These are phyloP conservation scores for Melanargia galathea DNA, from an alignment of 2,888 invertebrate species.

Conservation along the genomic window DNA sequence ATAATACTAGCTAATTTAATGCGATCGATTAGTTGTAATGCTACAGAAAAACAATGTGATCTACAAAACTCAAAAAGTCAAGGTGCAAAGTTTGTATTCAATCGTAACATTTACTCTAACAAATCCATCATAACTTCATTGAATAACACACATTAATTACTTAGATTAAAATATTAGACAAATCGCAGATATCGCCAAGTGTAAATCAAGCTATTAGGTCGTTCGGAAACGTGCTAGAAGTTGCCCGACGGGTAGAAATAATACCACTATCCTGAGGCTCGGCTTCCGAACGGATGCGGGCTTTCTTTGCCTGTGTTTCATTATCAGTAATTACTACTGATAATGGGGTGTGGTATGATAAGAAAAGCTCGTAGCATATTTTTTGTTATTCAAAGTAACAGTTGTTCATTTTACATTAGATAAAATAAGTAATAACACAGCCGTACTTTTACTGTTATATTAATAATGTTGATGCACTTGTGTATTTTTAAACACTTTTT, in stretches of 20 bases:
- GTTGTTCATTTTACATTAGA: conserved; percentile 6
- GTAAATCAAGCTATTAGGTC: conserved; percentile 6
- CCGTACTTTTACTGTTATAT: neutral
- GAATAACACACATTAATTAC: too few species aligned
- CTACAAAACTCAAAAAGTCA: too few species aligned
- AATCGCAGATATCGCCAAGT: neutral
- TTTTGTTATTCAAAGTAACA: conserved; percentile 17
- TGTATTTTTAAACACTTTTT: too few species aligned
- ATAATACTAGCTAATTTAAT: too few species aligned
- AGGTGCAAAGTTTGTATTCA: too few species aligned
- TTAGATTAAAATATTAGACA: too few species aligned
- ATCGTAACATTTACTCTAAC: too few species aligned
- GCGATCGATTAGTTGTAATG: too few species aligned
- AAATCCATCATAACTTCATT: too few species aligned
- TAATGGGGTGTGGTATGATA: conserved; percentile 38
- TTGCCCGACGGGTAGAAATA: conserved; percentile 38
- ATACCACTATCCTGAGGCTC: conserved; percentile 39
- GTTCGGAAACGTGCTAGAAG: conserved; percentile 55
- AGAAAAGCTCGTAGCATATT: conserved; percentile 36
- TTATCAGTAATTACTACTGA: conserved; percentile 45
- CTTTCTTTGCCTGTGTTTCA: conserved; percentile 44
- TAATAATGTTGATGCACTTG: too few species aligned
- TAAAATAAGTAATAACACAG: neutral
- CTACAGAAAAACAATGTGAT: too few species aligned
- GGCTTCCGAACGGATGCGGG: conserved; percentile 49